Percentiles rank a stretch among this genome's conserved stretches.
Evolutionary conservation across 2,888 invertebrate genomes (phyloP).

Genomic region (Pheosia gnoma): DNA sequence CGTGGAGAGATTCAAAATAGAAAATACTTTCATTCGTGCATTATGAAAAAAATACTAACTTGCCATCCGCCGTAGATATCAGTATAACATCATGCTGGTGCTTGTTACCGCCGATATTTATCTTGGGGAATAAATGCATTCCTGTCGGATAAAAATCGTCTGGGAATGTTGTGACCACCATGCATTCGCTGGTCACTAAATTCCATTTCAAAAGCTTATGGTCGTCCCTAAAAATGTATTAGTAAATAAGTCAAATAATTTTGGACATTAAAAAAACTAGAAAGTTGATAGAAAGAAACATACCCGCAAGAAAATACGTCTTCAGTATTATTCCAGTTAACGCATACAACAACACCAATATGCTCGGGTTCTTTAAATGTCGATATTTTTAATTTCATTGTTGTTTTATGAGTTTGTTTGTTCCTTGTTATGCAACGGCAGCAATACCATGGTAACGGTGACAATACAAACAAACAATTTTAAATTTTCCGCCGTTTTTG

Average conservation of each 20-base stretch:
- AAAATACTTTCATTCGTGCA: too few relatives aligned
- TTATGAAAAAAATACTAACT: slow-evolving; percentile 52
- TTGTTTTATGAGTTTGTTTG: slow-evolving; percentile 2
- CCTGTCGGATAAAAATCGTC: slow-evolving; percentile 94
- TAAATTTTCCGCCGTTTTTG: slow-evolving; percentile 14
- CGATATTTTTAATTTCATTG: slow-evolving; percentile 93
- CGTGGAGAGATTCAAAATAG: too few relatives aligned
- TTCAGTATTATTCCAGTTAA: slow-evolving; percentile 97
- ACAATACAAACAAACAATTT: slow-evolving; percentile 9
- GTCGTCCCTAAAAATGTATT: slow-evolving; percentile 90
- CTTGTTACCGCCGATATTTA: slow-evolving; percentile 81
- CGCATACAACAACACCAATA: slow-evolving; percentile 92
- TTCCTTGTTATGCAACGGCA: background rate
- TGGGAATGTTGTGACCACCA: slow-evolving; percentile 90
- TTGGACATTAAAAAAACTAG: too few relatives aligned
- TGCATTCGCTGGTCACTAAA: slow-evolving; percentile 90
- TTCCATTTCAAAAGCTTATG: slow-evolving; percentile 96
- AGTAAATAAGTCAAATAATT: too few relatives aligned
- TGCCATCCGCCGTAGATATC: slow-evolving; percentile 94
- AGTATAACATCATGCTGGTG: slow-evolving; percentile 91
- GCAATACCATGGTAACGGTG: slow-evolving; percentile 33
- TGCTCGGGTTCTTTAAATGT: slow-evolving; percentile 90
- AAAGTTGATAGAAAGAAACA: slow-evolving; percentile 31
- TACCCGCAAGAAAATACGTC: slow-evolving; percentile 96
- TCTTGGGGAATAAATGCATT: slow-evolving; percentile 94